Conservation (phyloP, 2,797 vertebrate species). For the Semotilus atromaculatus region DNA sequence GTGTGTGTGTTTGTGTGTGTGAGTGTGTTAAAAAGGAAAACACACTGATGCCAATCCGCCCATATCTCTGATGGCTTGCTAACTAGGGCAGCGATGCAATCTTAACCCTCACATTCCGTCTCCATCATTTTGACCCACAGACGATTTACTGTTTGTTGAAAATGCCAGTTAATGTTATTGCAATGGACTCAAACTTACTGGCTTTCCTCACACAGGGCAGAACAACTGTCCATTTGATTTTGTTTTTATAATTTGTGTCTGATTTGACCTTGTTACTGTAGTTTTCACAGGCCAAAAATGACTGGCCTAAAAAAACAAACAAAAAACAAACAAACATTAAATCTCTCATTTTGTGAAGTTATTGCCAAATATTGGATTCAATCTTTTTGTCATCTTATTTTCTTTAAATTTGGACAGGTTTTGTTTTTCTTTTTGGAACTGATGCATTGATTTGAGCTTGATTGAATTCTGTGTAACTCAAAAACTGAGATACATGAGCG, state of each 20-base stretch:
- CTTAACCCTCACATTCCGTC: conserved; percentile 41
- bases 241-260: not conserved
- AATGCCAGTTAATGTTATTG: not conserved
- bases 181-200: not conserved
- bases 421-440: no score
- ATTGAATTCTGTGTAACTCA: no score
- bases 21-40: conserved; percentile 37
- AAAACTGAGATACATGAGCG: no score
- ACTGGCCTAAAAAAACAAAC: no score
- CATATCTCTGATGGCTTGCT: conserved; percentile 71
- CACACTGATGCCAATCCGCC: conserved; percentile 66
- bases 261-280: not conserved
- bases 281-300: no score
- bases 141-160: not conserved
- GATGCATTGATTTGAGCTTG: no score
- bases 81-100: conserved; percentile 77
- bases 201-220: not conserved
- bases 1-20: conserved; percentile 48
- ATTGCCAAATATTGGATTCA: not conserved
- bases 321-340: no score
- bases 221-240: not conserved
- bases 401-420: no score
- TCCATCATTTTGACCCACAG: not conserved
- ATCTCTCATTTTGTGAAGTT: no score
- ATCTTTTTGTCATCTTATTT: not conserved